These are phyloP conservation scores for Argyrosomus japonicus DNA, from an alignment of 2,113 vertebrate species.

Conservation along the genomic window DNA sequence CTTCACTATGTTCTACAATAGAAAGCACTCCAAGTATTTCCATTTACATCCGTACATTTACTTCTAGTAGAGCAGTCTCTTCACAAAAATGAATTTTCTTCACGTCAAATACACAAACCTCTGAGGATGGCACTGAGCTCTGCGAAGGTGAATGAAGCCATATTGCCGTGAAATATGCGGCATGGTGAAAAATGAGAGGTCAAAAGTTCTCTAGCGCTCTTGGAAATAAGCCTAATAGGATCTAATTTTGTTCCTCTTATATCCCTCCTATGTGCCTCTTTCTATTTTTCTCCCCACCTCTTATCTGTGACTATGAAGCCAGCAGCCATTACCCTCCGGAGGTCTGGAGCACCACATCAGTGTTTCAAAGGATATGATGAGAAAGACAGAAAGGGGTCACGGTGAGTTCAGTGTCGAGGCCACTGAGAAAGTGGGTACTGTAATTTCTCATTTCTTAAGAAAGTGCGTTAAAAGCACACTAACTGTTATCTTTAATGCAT, in stretches of 20 bases:
- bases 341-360: slow-evolving; percentile 10
- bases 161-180: slow-evolving; percentile 27
- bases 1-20: background rate
- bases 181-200: slow-evolving; percentile 29
- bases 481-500: slow-evolving; percentile 3
- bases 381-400: slow-evolving; percentile 36
- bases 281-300: slow-evolving; percentile 18
- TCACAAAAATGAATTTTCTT: background rate
- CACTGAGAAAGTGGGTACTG: background rate
- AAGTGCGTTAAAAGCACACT: background rate
- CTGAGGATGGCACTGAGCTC: background rate
- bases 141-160: background rate
- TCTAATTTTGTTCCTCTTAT: slow-evolving; percentile 36
- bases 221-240: slow-evolving; percentile 2
- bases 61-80: background rate
- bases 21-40: background rate
- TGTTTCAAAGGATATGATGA: slow-evolving; percentile 52
- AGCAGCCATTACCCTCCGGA: slow-evolving; percentile 46
- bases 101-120: background rate
- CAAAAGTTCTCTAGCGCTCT: slow-evolving; percentile 29
- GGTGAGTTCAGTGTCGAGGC: slow-evolving; percentile 38
- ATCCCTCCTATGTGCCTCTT: background rate
- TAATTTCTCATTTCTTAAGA: background rate
- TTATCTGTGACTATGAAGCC: slow-evolving; percentile 20
- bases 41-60: background rate